Evolutionary conservation across 2,888 invertebrate species (phyloP), one percentile per base, ranked within the genome.

Genomic region (Dendrolimus pini): DNA sequence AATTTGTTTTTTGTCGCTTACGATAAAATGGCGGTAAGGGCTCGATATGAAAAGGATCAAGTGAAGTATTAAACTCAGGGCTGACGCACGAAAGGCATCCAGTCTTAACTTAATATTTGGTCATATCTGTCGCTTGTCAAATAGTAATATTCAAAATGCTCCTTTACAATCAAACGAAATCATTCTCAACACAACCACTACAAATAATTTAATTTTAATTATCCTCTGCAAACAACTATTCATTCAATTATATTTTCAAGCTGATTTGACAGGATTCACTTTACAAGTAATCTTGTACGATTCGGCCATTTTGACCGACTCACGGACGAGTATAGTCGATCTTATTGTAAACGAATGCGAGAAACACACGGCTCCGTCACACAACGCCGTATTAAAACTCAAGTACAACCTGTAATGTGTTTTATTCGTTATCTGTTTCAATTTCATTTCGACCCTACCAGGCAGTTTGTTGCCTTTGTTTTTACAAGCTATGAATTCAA

Each of bases 271-370:
- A 0, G 90, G 89, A 55, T 90, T 90, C n/a, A 90, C 87, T 69
- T 85, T 89, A 62, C 89, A 90, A 7, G 89, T 90, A 13, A 90
- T 90, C 60, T 88, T 90, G 65, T 89, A 89, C 0, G 89, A 90
- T 58, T 90, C 90, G 0, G 88, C 74, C 82, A 85, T 80, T 66
- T 89, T 89, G 1, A 90, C 90, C 0, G 88, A 87, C 55, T 89
- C 90, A 7, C 90, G 71, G 9, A 90, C 87, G 59, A 90, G 67
- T 54, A 90, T 89, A 8, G 80, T 85, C 54, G 89, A 89, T 13
- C 87, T 69, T 30, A 90, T 83, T 0, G 89, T 89, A 61, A 90
- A 90, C 1, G 82, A 69, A 60, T 90, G 89, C 0, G 83, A 71
- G 66, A 90, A 90, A 61, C 90, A 90, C 1, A 82, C 75, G 1